phyloP scores from a whole-genome alignment of 2,797 vertebrate genomes.

The Phrynocephalus guinanensis region DNA sequence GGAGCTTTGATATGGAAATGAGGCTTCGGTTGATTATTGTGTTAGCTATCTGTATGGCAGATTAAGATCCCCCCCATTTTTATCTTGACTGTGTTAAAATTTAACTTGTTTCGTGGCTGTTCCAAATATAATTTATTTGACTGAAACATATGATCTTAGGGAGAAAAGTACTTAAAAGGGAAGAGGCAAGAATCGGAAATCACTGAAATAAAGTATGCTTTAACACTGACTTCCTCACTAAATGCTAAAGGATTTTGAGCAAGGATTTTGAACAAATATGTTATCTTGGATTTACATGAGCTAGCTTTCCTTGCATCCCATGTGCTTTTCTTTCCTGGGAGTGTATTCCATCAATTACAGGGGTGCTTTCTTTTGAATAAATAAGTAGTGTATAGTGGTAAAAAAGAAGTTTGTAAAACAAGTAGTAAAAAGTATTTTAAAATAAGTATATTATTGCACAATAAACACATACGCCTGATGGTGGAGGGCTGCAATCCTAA shows the following conservation, averaged over 20 bases:
- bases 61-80: neutral
- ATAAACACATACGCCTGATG: too few relatives aligned
- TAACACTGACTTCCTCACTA: neutral
- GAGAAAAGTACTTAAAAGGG: neutral
- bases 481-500: neutral
- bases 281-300: neutral
- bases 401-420: too few relatives aligned
- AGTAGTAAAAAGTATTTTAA: too few relatives aligned
- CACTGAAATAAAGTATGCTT: neutral
- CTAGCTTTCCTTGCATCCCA: neutral
- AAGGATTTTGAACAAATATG: neutral
- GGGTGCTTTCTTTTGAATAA: neutral
- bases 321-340: neutral
- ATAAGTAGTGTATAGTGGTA: neutral
- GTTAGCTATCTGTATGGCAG: neutral
- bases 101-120: neutral
- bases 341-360: neutral
- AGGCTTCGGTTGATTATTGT: slow-evolving; percentile 7
- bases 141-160: neutral
- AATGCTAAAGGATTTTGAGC: neutral
- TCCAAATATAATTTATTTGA: neutral
- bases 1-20: neutral
- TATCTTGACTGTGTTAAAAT: neutral
- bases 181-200: neutral
- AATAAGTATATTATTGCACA: neutral